Evolutionary conservation across 2,888 invertebrate species (phyloP).

Genomic region (Epinotia demarniana): DNA sequence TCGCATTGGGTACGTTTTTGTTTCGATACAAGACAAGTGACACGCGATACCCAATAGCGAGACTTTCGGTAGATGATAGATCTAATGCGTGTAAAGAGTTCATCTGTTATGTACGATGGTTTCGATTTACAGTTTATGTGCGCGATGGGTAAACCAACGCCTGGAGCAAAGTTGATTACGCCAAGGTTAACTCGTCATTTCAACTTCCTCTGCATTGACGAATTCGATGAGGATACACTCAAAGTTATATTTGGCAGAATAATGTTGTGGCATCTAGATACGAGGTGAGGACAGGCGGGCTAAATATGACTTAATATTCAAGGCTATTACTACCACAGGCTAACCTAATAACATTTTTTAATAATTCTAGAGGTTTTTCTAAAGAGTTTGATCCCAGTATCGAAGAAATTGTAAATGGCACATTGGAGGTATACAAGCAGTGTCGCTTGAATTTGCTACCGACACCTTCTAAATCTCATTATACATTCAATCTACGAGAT

Average conservation of each 20-base stretch:
- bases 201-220: constrained; percentile 93
- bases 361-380: constrained; percentile 91
- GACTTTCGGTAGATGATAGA: background rate
- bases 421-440: constrained; percentile 93
- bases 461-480: constrained; percentile 97
- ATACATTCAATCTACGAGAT: constrained; percentile 97
- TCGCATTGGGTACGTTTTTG: background rate
- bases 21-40: background rate
- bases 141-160: constrained; percentile 93
- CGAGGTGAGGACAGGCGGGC: constrained; percentile 84
- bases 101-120: background rate
- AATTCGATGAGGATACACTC: constrained; percentile 94
- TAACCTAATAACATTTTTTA: background rate
- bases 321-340: too few species aligned
- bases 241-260: constrained; percentile 95
- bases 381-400: constrained; percentile 97
- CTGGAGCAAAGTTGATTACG: constrained; percentile 93
- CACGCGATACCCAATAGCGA: background rate
- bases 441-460: constrained; percentile 93
- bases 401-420: constrained; percentile 94
- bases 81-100: background rate
- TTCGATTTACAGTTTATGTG: constrained; percentile 88
- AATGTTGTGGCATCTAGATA: constrained; percentile 97
- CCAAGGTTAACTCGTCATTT: constrained; percentile 95
- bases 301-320: too few species aligned